phyloP scores from a whole-genome alignment of 2,797 vertebrate species.

The Phoeniculus purpureus region DNA sequence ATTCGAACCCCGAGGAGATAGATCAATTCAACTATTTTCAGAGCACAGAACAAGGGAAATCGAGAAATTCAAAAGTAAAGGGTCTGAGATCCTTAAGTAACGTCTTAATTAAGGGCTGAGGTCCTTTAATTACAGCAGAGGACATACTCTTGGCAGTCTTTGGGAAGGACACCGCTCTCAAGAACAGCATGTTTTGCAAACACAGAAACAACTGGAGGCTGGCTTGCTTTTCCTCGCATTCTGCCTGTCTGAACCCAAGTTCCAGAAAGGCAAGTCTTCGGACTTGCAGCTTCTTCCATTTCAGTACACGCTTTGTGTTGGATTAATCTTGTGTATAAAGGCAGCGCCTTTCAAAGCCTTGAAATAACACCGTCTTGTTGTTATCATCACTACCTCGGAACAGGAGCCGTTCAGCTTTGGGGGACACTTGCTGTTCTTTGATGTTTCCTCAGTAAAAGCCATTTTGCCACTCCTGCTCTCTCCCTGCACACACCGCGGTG shows the following conservation, averaged over 20 bases:
- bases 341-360: not conserved
- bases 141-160: not conserved
- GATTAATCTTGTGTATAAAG: not conserved
- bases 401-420: slow-evolving; percentile 22
- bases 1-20: not conserved
- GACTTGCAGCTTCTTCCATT: slow-evolving; percentile 17
- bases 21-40: not conserved
- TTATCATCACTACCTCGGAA: not conserved
- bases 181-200: not conserved
- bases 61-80: not conserved
- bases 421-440: slow-evolving; percentile 20
- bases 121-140: not conserved
- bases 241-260: not conserved
- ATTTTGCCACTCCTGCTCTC: not conserved
- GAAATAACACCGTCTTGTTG: not conserved
- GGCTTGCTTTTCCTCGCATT: not conserved
- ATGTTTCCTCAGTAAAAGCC: not conserved
- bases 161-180: not conserved
- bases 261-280: not conserved
- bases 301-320: not conserved
- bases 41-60: not conserved
- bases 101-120: not conserved
- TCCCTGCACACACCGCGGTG: not conserved
- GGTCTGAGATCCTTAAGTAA: not conserved
- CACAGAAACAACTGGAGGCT: not conserved